Conservation (phyloP, 2,888 invertebrate genomes). For the Punctoribates punctum region DNA sequence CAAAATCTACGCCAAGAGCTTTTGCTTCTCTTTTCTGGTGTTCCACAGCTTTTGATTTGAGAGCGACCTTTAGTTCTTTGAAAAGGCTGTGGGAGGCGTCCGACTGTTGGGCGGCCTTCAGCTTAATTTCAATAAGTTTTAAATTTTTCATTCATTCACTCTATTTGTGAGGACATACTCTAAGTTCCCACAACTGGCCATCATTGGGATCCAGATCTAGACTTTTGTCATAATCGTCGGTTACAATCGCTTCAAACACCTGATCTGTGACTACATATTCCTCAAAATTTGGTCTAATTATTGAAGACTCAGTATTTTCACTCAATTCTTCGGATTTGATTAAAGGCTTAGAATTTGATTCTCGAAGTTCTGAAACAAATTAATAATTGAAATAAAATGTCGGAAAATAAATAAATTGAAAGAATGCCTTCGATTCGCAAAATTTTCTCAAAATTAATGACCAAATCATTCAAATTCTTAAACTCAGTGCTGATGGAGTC, state of each 20-base stretch:
- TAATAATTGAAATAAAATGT: too few relatives aligned
- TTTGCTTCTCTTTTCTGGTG: conserved; percentile 37
- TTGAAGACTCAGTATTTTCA: neutral
- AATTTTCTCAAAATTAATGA: neutral
- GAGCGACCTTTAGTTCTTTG: conserved; percentile 22
- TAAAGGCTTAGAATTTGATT: neutral
- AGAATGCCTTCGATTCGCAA: neutral
- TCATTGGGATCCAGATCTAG: neutral
- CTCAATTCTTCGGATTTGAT: neutral
- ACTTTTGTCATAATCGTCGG: conserved; percentile 1
- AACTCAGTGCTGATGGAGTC: neutral
- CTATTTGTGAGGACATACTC: neutral
- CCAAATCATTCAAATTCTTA: neutral
- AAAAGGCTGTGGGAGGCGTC: conserved; percentile 8
- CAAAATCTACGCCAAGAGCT: conserved; percentile 23
- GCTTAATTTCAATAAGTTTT: too few relatives aligned
- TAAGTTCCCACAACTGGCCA: neutral
- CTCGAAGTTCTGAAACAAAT: neutral
- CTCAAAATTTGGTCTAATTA: neutral
- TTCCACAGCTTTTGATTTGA: conserved; percentile 39
- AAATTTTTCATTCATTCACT: too few relatives aligned
- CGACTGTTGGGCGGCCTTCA: neutral
- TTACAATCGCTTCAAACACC: conserved; percentile 39
- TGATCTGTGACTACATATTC: conserved; percentile 26
- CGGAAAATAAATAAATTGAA: too few relatives aligned